Base-by-base conservation (phyloP, 1,140 invertebrate species). In the Magallana ariakensis region DNA sequence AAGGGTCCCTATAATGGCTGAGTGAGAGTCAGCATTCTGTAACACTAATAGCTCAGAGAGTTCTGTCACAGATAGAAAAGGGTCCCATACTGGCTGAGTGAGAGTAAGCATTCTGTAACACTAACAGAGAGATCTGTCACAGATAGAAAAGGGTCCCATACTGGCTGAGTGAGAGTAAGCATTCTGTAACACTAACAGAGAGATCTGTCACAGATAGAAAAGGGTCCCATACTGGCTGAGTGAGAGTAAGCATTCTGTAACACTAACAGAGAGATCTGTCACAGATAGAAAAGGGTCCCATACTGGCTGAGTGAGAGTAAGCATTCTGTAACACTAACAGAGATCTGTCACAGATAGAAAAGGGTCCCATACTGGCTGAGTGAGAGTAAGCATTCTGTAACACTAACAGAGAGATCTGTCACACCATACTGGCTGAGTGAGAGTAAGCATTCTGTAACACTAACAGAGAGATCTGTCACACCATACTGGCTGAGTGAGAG, bases 1-100 rank as follows among this genome's bases (percentile, higher is more conserved):
- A 46, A 46, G 33, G 2, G 2, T 2, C 33, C 33, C 33, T 5
- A 26, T 33, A 19, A 75, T 75, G 66, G 66, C 26, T 75, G 22
- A 13, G 22, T 75, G 66, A 75, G 15, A 75, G 22, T 75, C 19
- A 75, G 66, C 22, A 75, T 75, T 75, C 33, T 75, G 19, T 26
- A 9, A 3, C 22, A 75, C 10, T 19, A 75, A 13, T 8, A 2
- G 22, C 22, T 26, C 13, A 75, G 9, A 75, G 33, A 75, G 22
- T 11, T 66, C 16, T 70, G 19, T 22, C 19, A 22, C 11, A 22
- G 22, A 75, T 75, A 46, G 33, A 46, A 46, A 46, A n/a, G 33
- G 2, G 2, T 2, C 33, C 33, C 33, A 26, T 33, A 19, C 26
- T 75, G 66, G 66, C 26, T 75, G 22, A 13, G 22, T 75, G 66